Percentiles rank a stretch among this genome's conserved stretches.
These are phyloP conservation scores for Bombus pascuorum DNA, from an alignment of 1,140 invertebrate species.

Conservation along the genomic window DNA sequence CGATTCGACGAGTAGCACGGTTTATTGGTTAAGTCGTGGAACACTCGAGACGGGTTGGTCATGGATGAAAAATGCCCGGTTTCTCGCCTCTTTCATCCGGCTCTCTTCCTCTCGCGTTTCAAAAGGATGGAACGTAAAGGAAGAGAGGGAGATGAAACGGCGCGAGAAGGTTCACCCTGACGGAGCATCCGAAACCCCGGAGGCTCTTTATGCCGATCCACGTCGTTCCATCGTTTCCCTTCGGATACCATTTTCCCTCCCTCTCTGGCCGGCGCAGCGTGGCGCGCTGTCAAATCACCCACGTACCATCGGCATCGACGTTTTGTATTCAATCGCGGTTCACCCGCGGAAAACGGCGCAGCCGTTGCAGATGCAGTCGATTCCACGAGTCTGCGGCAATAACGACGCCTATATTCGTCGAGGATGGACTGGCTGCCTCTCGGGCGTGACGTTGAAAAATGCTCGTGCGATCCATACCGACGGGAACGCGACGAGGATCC, in stretches of 20 bases:
- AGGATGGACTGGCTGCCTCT: conserved; percentile 39
- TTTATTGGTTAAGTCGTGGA: conserved; percentile 44
- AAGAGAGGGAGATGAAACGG: conserved; percentile 5
- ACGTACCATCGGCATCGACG: conserved; percentile 24
- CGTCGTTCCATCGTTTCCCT: conserved; percentile 30
- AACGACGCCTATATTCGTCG: conserved; percentile 27
- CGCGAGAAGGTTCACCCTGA: conserved; percentile 40
- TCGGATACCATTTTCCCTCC: neutral
- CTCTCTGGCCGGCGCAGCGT: neutral
- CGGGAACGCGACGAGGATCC: neutral
- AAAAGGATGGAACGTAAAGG: neutral
- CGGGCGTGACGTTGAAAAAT: conserved; percentile 56
- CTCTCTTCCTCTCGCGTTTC: conserved; percentile 31
- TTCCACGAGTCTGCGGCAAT: conserved; percentile 46
- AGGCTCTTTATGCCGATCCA: conserved; percentile 54
- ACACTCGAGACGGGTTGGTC: conserved; percentile 20
- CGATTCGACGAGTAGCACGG: conserved; percentile 22
- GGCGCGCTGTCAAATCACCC: conserved; percentile 25
- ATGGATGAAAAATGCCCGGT: conserved; percentile 31
- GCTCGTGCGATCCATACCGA: conserved; percentile 27
- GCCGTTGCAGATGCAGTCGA: conserved; percentile 49
- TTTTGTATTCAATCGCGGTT: conserved; percentile 59
- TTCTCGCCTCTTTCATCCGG: conserved; percentile 44
- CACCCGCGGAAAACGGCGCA: conserved; percentile 11
- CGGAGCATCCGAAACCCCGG: conserved; percentile 40